These are phyloP conservation scores for Pollachius pollachius DNA, from an alignment of 2,113 vertebrate species.

Conservation along the genomic window DNA sequence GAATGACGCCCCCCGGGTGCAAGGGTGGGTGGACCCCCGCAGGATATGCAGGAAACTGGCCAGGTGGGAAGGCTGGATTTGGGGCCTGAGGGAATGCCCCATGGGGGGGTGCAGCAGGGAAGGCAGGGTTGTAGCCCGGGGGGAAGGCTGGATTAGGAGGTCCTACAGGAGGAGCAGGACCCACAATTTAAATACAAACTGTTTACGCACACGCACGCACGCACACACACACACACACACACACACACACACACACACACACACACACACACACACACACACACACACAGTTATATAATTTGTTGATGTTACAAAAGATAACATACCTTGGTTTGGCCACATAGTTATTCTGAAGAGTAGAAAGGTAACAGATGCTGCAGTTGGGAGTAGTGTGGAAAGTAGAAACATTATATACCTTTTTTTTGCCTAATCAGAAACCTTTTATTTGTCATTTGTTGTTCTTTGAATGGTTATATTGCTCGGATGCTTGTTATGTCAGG, in stretches of 20 bases:
- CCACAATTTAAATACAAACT: constrained; percentile 27
- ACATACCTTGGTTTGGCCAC: constrained; percentile 74
- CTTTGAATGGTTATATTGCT: background rate
- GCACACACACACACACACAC: background rate
- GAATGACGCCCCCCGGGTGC: constrained; percentile 30
- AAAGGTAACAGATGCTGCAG: background rate
- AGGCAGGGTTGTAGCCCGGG: constrained; percentile 61
- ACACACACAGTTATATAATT: background rate
- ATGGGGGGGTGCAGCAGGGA: constrained; percentile 42
- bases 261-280: background rate
- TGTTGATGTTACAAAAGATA: background rate
- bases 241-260: background rate
- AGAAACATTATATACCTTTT: background rate
- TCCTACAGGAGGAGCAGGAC: constrained; percentile 50
- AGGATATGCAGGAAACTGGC: constrained; percentile 44
- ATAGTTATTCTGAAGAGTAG: constrained; percentile 41
- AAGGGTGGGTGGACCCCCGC: constrained; percentile 54
- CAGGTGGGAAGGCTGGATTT: constrained; percentile 52
- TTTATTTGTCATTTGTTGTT: background rate
- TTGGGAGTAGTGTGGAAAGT: background rate
- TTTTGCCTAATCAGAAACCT: background rate
- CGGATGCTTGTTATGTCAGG: too few species aligned
- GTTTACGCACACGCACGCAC: background rate
- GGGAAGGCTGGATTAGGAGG: constrained; percentile 60
- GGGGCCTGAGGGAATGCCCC: constrained; percentile 58